Conservation (phyloP, 2,888 invertebrate genomes). For the Hirtodrosophila confusa region DNA sequence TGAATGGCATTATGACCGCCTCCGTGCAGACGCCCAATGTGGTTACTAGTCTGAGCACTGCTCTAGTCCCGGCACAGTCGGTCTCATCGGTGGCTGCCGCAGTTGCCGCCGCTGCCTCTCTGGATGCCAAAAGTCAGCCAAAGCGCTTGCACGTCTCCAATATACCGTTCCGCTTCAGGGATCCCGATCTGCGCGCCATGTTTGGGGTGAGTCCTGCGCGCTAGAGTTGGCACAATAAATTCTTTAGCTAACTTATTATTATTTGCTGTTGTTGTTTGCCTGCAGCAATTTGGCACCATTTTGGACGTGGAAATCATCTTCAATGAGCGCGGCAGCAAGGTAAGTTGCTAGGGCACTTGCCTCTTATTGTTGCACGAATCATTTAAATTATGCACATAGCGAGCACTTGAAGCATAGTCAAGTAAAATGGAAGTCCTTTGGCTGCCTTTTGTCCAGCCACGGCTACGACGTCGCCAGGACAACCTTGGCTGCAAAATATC, state of each 20-base stretch:
- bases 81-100: constrained; percentile 62
- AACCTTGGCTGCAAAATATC: constrained; percentile 36
- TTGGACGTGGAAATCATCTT: constrained; percentile 99
- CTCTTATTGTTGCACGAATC: constrained; percentile 70
- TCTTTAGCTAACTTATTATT: constrained; percentile 15
- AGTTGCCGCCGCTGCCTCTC: constrained; percentile 83
- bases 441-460: constrained; percentile 25
- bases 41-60: constrained; percentile 83
- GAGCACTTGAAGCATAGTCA: constrained; percentile 45
- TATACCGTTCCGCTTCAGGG: constrained; percentile 99
- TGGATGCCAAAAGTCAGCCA: constrained; percentile 89
- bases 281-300: constrained; percentile 98
- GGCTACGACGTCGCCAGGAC: constrained; percentile 33
- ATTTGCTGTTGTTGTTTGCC: constrained; percentile 27
- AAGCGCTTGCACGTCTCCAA: constrained; percentile 99
- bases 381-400: constrained; percentile 76
- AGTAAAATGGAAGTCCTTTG: constrained; percentile 35
- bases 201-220: constrained; percentile 93
- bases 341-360: constrained; percentile 86
- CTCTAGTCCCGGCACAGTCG: constrained; percentile 84
- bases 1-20: constrained; percentile 77
- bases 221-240: constrained; percentile 6
- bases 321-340: constrained; percentile 99
- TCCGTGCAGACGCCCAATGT: constrained; percentile 84
- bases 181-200: constrained; percentile 98